Base-by-base conservation (phyloP, 2,888 invertebrate genomes). In the Blomia tropicalis region DNA sequence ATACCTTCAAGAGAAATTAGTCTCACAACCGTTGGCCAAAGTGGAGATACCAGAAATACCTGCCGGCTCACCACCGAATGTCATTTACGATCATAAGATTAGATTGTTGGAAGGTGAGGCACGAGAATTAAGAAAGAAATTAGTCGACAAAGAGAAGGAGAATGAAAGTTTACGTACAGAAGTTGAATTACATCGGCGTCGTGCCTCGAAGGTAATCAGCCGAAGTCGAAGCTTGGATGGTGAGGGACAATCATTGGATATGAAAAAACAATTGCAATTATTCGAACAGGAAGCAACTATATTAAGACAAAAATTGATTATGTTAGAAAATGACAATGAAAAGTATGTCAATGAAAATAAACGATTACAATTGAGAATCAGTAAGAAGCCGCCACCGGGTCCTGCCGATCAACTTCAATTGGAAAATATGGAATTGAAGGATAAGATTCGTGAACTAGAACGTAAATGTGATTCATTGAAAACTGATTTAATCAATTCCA, bases 221-320 rank as follows among this genome's bases (percentile, higher is more conserved):
- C 70, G 74, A 60, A 74, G 73, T 67, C 69, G 73, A 61, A 74
- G 74, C 2, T 66, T 75, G 30, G 75, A 75, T 64, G 70, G 69
- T 30, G 73, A 74, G 58, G 54, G 66, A 19, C 67, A 75, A 71
- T 56, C 56, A 25, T 69, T 84, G 11, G 85, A 86, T 72, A 71
- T 83, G 53, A 83, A 82, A 72, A 76, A 83, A 62, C 85, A 87
- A 72, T 75, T 87, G 51, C 83, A 84, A 75, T 78, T 83, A 1
- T 81, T 85, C 60, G 85, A 86, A 72, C 83, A 85, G 73, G 87
- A 87, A 75, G 82, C 83, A 2, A 77, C 77, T 60, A 79, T 83
- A 58, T 74, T 85, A 59, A 77, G 84, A 67, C 77, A 79, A 30
- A 85, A 83, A 43, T 32, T 72, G 51, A 66, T 67, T 4, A 69